Evolutionary conservation across 2,797 vertebrate genomes (phyloP).

Genomic region (Neoniphon sammara): DNA sequence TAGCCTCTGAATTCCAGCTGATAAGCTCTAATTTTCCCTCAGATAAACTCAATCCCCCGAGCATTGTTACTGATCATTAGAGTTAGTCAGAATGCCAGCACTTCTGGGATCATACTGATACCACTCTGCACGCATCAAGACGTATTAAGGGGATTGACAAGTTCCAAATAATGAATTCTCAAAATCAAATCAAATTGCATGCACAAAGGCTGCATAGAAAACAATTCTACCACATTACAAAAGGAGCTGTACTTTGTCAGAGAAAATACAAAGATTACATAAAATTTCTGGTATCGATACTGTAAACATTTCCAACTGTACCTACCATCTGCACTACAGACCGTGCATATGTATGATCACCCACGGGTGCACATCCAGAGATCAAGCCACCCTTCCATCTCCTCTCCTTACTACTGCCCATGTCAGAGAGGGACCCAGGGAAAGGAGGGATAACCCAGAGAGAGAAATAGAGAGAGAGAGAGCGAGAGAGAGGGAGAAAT

Average conservation of each 20-base stretch:
- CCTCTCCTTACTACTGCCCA: not conserved
- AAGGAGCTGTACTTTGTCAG: too few relatives aligned
- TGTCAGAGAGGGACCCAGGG: conserved; percentile 2
- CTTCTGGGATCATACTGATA: not conserved
- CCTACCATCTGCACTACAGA: too few relatives aligned
- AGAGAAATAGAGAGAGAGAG: not conserved
- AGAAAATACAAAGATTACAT: too few relatives aligned
- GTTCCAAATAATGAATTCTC: conserved; percentile 15
- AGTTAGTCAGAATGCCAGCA: conserved; percentile 10
- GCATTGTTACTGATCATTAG: conserved; percentile 16
- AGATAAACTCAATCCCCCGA: conserved; percentile 32
- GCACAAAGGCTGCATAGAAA: too few relatives aligned
- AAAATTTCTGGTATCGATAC: too few relatives aligned
- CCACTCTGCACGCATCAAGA: too few relatives aligned
- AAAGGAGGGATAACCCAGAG: conserved; percentile 23
- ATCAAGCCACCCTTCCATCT: not conserved
- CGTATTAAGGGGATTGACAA: conserved; percentile 24
- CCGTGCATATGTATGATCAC: too few relatives aligned
- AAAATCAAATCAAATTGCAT: not conserved
- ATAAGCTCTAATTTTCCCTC: conserved; percentile 38
- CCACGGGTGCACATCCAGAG: not conserved
- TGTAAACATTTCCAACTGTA: too few relatives aligned
- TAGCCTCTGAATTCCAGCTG: conserved; percentile 31
- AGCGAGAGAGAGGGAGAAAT: conserved; percentile 31
- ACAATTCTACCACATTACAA: too few relatives aligned